These are phyloP conservation scores for Polypterus senegalus DNA, from an alignment of 2,113 vertebrate genomes.

Conservation along the genomic window DNA sequence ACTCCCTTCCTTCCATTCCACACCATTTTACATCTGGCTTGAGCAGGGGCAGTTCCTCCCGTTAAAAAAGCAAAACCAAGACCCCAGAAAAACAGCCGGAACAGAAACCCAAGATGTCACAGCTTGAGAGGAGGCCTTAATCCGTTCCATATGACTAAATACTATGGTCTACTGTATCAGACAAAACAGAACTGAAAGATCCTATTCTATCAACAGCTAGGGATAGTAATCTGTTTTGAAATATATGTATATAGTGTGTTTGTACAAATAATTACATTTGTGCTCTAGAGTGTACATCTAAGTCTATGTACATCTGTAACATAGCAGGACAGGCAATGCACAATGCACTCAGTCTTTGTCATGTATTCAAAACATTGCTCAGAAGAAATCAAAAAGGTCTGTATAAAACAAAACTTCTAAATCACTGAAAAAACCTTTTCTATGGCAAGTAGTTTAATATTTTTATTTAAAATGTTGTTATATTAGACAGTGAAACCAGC, in stretches of 20 bases:
- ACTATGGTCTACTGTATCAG: constrained; percentile 45
- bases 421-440: too few species aligned
- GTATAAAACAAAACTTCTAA: too few species aligned
- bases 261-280: too few species aligned
- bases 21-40: constrained; percentile 66
- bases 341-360: too few species aligned
- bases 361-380: too few species aligned
- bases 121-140: constrained; percentile 61
- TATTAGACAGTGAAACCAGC: too few species aligned
- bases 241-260: constrained; percentile 3
- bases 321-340: too few species aligned
- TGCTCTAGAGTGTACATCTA: too few species aligned
- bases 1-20: constrained; percentile 38
- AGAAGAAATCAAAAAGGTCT: too few species aligned
- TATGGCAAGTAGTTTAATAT: too few species aligned
- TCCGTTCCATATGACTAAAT: constrained; percentile 67
- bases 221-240: constrained; percentile 6
- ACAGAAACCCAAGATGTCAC: constrained; percentile 66
- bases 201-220: background rate
- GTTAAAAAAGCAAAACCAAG: constrained; percentile 62
- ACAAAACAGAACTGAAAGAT: constrained; percentile 16
- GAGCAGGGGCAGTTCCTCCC: constrained; percentile 65
- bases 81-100: constrained; percentile 56
- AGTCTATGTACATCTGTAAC: too few species aligned
- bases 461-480: too few species aligned